Evolutionary conservation across 2,888 invertebrate genomes (phyloP).

Genomic region (Penaeus monodon): DNA sequence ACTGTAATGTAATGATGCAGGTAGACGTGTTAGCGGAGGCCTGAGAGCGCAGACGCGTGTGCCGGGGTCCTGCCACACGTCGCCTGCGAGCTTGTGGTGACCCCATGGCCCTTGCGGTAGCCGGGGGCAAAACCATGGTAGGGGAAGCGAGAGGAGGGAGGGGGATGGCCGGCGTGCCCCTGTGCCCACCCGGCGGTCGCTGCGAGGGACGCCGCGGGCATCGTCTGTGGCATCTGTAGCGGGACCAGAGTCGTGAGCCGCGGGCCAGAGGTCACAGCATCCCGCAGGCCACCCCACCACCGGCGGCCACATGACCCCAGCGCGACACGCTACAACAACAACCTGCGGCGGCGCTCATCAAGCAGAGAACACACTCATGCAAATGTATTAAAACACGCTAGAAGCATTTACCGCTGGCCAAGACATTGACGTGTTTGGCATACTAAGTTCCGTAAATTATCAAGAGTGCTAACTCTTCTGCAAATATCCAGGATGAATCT

Average conservation of each 20-base stretch:
- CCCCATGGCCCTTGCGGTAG: constrained; percentile 49
- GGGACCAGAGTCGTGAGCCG: constrained; percentile 45
- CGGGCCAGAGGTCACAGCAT: constrained; percentile 44
- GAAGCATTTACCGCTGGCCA: too few relatives aligned
- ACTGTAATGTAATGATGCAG: background rate
- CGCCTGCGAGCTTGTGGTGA: constrained; percentile 45
- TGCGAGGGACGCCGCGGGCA: constrained; percentile 43
- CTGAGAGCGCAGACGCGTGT: constrained; percentile 49
- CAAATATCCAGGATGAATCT: too few relatives aligned
- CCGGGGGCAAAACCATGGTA: constrained; percentile 32
- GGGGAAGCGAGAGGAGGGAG: constrained; percentile 23
- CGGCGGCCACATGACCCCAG: constrained; percentile 4
- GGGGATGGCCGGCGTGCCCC: constrained; percentile 31
- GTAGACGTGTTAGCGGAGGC: background rate
- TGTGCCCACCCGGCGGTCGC: constrained; percentile 45
- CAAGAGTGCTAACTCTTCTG: too few relatives aligned
- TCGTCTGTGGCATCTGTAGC: constrained; percentile 41
- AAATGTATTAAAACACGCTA: too few relatives aligned
- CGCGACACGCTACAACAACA: background rate
- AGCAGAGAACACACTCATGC: too few relatives aligned
- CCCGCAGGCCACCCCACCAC: constrained; percentile 30
- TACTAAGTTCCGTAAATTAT: too few relatives aligned
- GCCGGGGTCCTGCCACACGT: constrained; percentile 50
- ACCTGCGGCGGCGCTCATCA: background rate
- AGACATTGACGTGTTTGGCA: too few relatives aligned